These are phyloP conservation scores for Drosophila melanogaster DNA, from an alignment of 1,140 invertebrate genomes.

Conservation along the genomic window Release_6_plus_ISO1_MT NT_033777.3:28961001-28961500, in stretches of 20 bases:
- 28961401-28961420: conserved; percentile 18
- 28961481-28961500: conserved; percentile 84
- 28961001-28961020: conserved; percentile 76
- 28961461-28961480: conserved; percentile 81
- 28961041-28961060: conserved; percentile 27
- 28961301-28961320: background rate
- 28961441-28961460: conserved; percentile 82
- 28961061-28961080: conserved; percentile 10
- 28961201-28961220: conserved; percentile 63
- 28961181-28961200: conserved; percentile 24
- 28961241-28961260: conserved; percentile 21
- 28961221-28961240: conserved; percentile 55
- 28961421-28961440: conserved; percentile 54
- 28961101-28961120: conserved; percentile 39
- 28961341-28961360: conserved; percentile 81
- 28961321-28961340: conserved; percentile 52
- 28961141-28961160: conserved; percentile 46
- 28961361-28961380: conserved; percentile 76
- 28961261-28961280: conserved; percentile 75
- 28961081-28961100: conserved; percentile 19
- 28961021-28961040: conserved; percentile 34
- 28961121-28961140: conserved; percentile 58
- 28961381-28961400: conserved; percentile 66
- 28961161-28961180: conserved; percentile 33
- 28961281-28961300: conserved; percentile 10